Evolutionary conservation across 2,888 invertebrate species (phyloP).

Genomic region (Chymomyza amoena): DNA sequence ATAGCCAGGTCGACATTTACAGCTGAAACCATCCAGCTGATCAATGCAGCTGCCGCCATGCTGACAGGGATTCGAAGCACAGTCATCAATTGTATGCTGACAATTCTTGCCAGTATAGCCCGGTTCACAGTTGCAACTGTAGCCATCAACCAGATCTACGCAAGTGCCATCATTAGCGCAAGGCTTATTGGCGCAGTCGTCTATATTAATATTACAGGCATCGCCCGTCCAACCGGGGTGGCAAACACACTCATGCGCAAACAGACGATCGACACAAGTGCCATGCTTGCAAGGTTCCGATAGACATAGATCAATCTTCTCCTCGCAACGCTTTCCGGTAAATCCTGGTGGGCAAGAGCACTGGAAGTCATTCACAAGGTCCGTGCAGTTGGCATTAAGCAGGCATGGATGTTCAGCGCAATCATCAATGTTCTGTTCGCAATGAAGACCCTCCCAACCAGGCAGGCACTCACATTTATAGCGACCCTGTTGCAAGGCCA

Average conservation of each 20-base stretch:
- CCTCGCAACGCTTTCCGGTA: slow-evolving; percentile 96
- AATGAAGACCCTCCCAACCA: slow-evolving; percentile 98
- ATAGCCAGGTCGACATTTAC: slow-evolving; percentile 95
- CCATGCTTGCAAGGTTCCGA: slow-evolving; percentile 96
- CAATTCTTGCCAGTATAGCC: slow-evolving; percentile 96
- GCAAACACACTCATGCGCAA: slow-evolving; percentile 92
- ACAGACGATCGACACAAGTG: slow-evolving; percentile 93
- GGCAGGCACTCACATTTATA: slow-evolving; percentile 96
- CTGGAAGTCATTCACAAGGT: slow-evolving; percentile 94
- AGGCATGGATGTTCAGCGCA: slow-evolving; percentile 95
- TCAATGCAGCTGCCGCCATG: slow-evolving; percentile 94
- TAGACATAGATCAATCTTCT: slow-evolving; percentile 94
- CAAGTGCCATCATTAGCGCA: slow-evolving; percentile 96
- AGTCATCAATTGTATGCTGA: slow-evolving; percentile 95
- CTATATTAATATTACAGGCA: slow-evolving; percentile 92
- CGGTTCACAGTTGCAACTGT: slow-evolving; percentile 93
- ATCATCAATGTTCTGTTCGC: slow-evolving; percentile 95
- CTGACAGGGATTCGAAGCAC: slow-evolving; percentile 92
- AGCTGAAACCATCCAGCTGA: slow-evolving; percentile 92
- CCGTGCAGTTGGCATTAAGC: slow-evolving; percentile 94
- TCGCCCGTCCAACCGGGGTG: slow-evolving; percentile 94
- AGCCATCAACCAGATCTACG: slow-evolving; percentile 90
- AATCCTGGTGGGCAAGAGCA: slow-evolving; percentile 97
- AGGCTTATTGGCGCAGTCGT: slow-evolving; percentile 92
- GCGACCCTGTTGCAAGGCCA: slow-evolving; percentile 93